These are phyloP conservation scores for Spicauda simplicius DNA, from an alignment of 2,888 invertebrate genomes.

Conservation along the genomic window DNA sequence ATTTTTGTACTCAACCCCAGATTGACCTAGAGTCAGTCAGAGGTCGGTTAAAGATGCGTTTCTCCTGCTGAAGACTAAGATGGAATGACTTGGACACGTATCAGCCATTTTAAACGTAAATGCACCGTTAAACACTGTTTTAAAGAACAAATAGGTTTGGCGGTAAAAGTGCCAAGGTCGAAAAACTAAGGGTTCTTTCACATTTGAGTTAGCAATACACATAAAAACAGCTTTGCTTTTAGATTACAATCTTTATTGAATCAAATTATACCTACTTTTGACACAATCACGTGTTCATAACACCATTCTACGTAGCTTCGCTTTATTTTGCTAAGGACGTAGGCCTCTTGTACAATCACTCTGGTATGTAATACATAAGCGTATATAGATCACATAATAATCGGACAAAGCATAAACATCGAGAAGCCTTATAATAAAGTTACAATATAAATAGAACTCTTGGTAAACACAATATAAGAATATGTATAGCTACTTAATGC, in stretches of 20 bases:
- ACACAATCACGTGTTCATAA: conserved; percentile 49
- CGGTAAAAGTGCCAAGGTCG: no score
- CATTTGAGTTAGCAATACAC: no score
- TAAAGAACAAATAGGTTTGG: no score
- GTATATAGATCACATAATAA: conserved; percentile 65
- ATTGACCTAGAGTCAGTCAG: no score
- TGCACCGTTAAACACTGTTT: no score
- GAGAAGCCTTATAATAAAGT: conserved; percentile 50
- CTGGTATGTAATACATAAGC: conserved; percentile 49
- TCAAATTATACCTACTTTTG: conserved; percentile 40
- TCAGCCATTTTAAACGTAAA: no score
- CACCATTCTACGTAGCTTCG: conserved; percentile 54
- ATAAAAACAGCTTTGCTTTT: neutral
- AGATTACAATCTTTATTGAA: neutral
- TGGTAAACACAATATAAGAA: conserved; percentile 8
- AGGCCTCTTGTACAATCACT: conserved; percentile 42
- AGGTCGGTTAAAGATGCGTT: no score
- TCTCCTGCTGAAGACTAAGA: no score
- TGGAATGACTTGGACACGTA: no score
- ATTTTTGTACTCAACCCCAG: no score
- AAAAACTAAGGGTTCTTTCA: no score
- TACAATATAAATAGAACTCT: conserved; percentile 18
- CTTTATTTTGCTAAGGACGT: conserved; percentile 48
- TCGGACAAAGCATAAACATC: conserved; percentile 56
- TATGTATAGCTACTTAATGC: conserved; percentile 3